Evolutionary conservation across 2,888 invertebrate species (phyloP).

Genomic region (Prosopocoilus inquinatus): DNA sequence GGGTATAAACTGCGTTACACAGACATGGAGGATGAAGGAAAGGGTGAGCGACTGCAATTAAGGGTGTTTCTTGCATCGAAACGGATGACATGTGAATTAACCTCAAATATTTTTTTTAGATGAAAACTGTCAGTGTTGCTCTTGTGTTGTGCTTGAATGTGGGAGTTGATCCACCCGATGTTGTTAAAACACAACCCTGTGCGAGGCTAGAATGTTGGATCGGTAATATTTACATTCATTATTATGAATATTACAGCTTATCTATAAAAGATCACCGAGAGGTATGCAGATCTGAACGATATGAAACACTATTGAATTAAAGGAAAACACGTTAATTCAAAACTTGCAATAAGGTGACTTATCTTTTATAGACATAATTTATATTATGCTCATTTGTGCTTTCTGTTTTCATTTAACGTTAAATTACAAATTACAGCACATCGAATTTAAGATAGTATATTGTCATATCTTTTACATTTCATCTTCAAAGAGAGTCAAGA

Average conservation of each 20-base stretch:
- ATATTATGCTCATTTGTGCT: not conserved
- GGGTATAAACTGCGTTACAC: slow-evolving; percentile 63
- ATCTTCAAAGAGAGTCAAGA: too few relatives aligned
- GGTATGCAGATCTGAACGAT: too few relatives aligned
- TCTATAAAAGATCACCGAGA: too few relatives aligned
- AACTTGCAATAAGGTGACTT: too few relatives aligned
- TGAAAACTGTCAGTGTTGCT: slow-evolving; percentile 99
- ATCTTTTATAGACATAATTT: too few relatives aligned
- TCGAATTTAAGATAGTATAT: too few relatives aligned
- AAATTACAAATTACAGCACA: too few relatives aligned
- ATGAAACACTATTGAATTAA: too few relatives aligned
- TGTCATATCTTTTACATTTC: too few relatives aligned
- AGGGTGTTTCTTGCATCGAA: slow-evolving; percentile 58
- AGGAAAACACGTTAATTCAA: too few relatives aligned
- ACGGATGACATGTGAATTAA: slow-evolving; percentile 23
- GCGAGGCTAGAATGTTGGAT: slow-evolving; percentile 97
- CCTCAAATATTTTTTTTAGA: slow-evolving; percentile 57
- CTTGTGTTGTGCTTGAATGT: slow-evolving; percentile 96
- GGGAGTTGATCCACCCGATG: slow-evolving; percentile 99
- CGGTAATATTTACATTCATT: slow-evolving; percentile 56
- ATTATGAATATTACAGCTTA: too few relatives aligned
- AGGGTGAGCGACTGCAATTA: slow-evolving; percentile 58
- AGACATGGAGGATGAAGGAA: slow-evolving; percentile 92
- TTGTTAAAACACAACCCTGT: slow-evolving; percentile 95
- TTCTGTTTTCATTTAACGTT: too few relatives aligned